Conservation (phyloP, 1,140 invertebrate species). For the Sinonovacula constricta region DNA sequence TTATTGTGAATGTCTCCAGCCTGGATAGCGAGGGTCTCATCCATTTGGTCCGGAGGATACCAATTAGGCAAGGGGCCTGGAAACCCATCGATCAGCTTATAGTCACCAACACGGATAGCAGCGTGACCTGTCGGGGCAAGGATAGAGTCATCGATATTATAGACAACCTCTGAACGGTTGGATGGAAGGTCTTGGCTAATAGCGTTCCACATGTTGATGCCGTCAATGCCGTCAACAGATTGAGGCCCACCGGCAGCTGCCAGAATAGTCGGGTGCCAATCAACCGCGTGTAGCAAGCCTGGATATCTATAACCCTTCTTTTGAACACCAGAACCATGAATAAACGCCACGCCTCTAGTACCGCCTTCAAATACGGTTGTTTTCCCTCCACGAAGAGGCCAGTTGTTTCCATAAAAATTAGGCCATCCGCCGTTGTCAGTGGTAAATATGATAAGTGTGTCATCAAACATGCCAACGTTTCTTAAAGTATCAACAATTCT, state of each 20-base stretch:
- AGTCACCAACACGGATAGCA: constrained; percentile 66
- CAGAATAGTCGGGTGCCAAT: constrained; percentile 71
- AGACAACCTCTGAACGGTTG: constrained; percentile 60
- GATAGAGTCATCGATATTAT: constrained; percentile 57
- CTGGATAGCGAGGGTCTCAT: background rate
- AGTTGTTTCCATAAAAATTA: constrained; percentile 63
- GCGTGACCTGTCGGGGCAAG: constrained; percentile 56
- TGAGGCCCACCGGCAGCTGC: constrained; percentile 57
- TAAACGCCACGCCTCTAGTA: constrained; percentile 62
- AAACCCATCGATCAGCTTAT: constrained; percentile 59
- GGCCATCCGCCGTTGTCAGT: constrained; percentile 77
- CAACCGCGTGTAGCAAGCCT: constrained; percentile 72
- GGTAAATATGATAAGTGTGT: constrained; percentile 75
- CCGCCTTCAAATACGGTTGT: constrained; percentile 70
- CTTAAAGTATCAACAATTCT: constrained; percentile 77
- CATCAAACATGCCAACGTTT: constrained; percentile 76
- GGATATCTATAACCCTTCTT: constrained; percentile 52
- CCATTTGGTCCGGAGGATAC: constrained; percentile 54
- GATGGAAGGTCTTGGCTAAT: constrained; percentile 43
- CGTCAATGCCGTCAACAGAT: constrained; percentile 56
- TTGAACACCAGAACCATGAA: constrained; percentile 51
- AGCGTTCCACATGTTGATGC: constrained; percentile 57
- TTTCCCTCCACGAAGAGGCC: constrained; percentile 65
- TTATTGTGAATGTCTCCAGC: background rate
- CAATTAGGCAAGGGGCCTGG: constrained; percentile 56